Conservation (phyloP, 2,888 invertebrate genomes). For the Tenthredo distinguenda region DNA sequence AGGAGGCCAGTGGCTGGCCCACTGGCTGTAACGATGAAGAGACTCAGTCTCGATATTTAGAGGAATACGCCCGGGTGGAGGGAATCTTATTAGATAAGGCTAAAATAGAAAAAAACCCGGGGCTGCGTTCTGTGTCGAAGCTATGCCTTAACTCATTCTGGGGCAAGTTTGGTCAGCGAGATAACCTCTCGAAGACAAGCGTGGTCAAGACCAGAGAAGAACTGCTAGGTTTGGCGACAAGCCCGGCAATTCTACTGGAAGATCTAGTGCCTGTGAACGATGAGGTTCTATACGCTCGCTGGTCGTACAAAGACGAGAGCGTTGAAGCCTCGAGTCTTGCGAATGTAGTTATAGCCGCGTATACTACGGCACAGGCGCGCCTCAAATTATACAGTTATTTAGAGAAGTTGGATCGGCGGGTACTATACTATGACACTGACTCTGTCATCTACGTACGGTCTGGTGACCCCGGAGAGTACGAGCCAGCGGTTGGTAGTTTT, state of each 20-base stretch:
- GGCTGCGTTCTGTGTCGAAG: slow-evolving; percentile 64
- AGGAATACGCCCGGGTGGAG: not conserved
- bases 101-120: slow-evolving; percentile 58
- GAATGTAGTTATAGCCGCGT: slow-evolving; percentile 71
- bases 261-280: slow-evolving; percentile 58
- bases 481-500: too few species aligned
- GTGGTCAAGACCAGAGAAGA: slow-evolving; percentile 56
- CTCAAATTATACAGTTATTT: too few species aligned
- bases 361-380: slow-evolving; percentile 70
- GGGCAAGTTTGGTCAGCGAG: slow-evolving; percentile 66
- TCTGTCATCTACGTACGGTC: too few species aligned
- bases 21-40: not conserved
- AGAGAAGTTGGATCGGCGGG: too few species aligned
- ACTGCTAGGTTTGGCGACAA: slow-evolving; percentile 56
- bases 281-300: slow-evolving; percentile 56
- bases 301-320: not conserved
- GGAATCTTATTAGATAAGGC: not conserved
- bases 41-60: too few species aligned
- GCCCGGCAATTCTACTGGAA: slow-evolving; percentile 58
- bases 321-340: slow-evolving; percentile 55
- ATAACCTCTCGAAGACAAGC: slow-evolving; percentile 59
- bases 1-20: not conserved
- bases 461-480: too few species aligned
- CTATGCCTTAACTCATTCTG: slow-evolving; percentile 66
- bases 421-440: too few species aligned